A percentile compares a stretch with the other conserved stretches of the same genome.
phyloP scores from a whole-genome alignment of 2,797 vertebrate genomes.

The Euthynnus affinis region DNA sequence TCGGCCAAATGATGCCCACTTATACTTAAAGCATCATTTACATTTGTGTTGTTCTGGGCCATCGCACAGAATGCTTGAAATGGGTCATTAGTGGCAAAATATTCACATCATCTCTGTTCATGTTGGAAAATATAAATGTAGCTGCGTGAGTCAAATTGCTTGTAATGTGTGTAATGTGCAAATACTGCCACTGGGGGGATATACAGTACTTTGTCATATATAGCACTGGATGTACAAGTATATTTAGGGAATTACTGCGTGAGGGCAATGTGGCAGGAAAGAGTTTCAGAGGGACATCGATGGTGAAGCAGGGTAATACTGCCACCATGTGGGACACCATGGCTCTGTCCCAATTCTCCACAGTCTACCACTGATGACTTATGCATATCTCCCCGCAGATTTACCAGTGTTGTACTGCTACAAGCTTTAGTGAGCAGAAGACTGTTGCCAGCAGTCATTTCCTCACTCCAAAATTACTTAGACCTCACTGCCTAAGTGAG shows the following conservation, averaged over 20 bases:
- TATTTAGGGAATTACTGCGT: constrained; percentile 60
- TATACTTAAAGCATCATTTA: constrained; percentile 80
- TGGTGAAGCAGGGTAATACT: constrained; percentile 72
- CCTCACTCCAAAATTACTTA: constrained; percentile 2
- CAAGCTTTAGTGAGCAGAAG: constrained; percentile 36
- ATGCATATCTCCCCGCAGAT: constrained; percentile 31
- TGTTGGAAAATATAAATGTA: constrained; percentile 71
- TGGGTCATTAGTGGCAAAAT: constrained; percentile 76
- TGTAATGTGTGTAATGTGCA: constrained; percentile 78
- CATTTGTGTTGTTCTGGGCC: constrained; percentile 78
- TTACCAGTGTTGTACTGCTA: constrained; percentile 19
- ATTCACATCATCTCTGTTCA: constrained; percentile 73
- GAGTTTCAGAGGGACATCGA: constrained; percentile 50
- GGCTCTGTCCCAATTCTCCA: constrained; percentile 45
- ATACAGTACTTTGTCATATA: constrained; percentile 62
- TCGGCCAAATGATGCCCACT: constrained; percentile 76
- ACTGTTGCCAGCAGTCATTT: constrained; percentile 44
- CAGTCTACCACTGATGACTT: constrained; percentile 48
- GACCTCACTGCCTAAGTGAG: neutral
- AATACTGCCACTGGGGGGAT: constrained; percentile 74
- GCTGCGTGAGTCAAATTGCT: constrained; percentile 75
- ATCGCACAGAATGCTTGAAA: constrained; percentile 71
- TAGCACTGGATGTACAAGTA: constrained; percentile 51
- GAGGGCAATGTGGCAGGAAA: constrained; percentile 66
- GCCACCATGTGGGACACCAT: constrained; percentile 76